Conservation (phyloP, 2,888 invertebrate species). For the Punctoribates punctum region DNA sequence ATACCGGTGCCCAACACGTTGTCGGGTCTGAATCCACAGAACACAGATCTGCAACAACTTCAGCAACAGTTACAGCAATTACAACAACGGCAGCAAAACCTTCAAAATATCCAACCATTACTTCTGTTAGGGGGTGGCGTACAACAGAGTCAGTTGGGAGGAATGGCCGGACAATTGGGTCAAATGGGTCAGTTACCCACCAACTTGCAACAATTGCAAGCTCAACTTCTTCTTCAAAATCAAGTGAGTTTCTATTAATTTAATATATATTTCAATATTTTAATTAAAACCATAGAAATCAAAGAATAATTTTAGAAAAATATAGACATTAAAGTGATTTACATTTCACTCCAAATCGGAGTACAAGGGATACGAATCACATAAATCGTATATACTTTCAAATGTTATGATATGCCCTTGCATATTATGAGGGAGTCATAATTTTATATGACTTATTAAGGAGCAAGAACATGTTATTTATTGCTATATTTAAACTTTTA, state of each 20-base stretch:
- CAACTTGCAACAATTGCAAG: slow-evolving; percentile 57
- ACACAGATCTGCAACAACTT: slow-evolving; percentile 55
- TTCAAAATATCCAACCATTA: slow-evolving; percentile 65
- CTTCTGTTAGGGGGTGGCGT: slow-evolving; percentile 66
- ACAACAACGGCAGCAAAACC: slow-evolving; percentile 63
- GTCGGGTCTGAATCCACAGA: slow-evolving; percentile 44
- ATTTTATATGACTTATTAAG: too few species aligned
- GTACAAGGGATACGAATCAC: too few species aligned
- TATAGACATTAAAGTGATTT: too few species aligned
- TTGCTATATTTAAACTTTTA: too few species aligned
- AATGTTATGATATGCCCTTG: too few species aligned
- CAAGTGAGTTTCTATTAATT: slow-evolving; percentile 64
- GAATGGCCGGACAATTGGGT: slow-evolving; percentile 55
- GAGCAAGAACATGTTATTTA: too few species aligned
- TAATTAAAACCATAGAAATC: not conserved
- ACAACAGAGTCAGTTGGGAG: slow-evolving; percentile 31
- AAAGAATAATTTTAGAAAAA: too few species aligned
- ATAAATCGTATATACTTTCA: too few species aligned
- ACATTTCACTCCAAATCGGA: too few species aligned
- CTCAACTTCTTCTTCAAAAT: slow-evolving; percentile 73
- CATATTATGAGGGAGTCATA: too few species aligned
- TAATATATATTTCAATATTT: too few species aligned
- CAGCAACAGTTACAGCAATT: slow-evolving; percentile 58
- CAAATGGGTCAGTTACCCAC: slow-evolving; percentile 57
- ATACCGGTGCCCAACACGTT: slow-evolving; percentile 44